These are phyloP conservation scores for Bufo gargarizans DNA, from an alignment of 2,113 vertebrate species.

Conservation along the genomic window DNA sequence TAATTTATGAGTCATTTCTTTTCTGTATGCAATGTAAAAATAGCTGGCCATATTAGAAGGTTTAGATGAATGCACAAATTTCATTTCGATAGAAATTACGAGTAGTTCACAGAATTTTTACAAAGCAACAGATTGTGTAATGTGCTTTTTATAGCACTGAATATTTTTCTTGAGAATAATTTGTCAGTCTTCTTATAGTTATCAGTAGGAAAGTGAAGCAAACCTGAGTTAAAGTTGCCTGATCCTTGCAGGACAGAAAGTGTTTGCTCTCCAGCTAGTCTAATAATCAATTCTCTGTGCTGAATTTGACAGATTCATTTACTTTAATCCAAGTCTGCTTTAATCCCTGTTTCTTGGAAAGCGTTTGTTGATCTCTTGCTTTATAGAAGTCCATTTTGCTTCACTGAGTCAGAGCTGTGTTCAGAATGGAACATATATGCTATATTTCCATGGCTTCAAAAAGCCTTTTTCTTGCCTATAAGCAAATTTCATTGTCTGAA, in stretches of 20 bases:
- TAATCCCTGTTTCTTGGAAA: conserved; percentile 58
- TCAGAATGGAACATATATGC: conserved; percentile 7
- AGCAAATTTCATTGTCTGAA: not conserved
- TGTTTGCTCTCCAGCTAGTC: conserved; percentile 55
- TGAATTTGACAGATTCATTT: conserved; percentile 59
- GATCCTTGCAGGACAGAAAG: conserved; percentile 55
- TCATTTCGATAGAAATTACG: not conserved
- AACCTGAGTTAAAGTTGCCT: conserved; percentile 52
- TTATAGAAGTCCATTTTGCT: conserved; percentile 50
- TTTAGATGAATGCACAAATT: not conserved
- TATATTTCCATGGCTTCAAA: conserved; percentile 31
- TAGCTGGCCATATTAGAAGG: not conserved
- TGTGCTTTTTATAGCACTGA: conserved; percentile 6
- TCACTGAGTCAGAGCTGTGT: conserved; percentile 31
- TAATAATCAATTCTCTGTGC: conserved; percentile 58
- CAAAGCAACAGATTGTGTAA: conserved; percentile 4
- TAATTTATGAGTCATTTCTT: not conserved
- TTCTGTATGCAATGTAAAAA: not conserved
- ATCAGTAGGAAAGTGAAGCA: conserved; percentile 45
- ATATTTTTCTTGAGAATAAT: conserved; percentile 9
- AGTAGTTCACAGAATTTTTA: not conserved
- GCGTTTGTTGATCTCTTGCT: conserved; percentile 55
- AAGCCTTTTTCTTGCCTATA: not conserved
- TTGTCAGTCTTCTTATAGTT: conserved; percentile 38
- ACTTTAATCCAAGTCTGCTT: conserved; percentile 55